Evolutionary conservation across 1,140 invertebrate genomes (phyloP).

Genomic region (Drosophila seguyi): DNA sequence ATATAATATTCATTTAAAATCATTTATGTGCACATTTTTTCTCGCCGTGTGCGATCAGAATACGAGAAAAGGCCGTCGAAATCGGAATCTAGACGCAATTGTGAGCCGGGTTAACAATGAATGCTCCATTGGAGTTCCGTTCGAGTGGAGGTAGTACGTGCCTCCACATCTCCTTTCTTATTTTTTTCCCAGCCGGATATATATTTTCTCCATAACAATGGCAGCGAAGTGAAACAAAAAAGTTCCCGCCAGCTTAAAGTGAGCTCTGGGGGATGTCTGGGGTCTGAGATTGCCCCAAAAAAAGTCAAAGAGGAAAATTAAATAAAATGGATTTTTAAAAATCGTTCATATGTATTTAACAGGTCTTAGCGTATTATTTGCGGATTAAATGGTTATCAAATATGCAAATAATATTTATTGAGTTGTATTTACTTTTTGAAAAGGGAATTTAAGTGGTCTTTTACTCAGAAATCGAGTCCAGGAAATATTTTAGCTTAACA

Average conservation of each 20-base stretch:
- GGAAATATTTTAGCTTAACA: background rate
- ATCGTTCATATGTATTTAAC: background rate
- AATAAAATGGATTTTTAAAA: background rate
- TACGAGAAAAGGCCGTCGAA: slow-evolving; percentile 7
- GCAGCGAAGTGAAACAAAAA: slow-evolving; percentile 53
- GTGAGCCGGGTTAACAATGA: slow-evolving; percentile 25
- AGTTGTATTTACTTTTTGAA: background rate
- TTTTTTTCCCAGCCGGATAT: slow-evolving; percentile 2
- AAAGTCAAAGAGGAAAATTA: background rate
- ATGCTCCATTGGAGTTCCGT: slow-evolving; percentile 34
- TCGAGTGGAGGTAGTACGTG: slow-evolving; percentile 24
- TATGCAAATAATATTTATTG: slow-evolving; percentile 1
- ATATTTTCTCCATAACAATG: slow-evolving; percentile 19
- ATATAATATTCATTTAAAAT: too few relatives aligned
- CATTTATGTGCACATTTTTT: background rate
- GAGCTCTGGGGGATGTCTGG: background rate
- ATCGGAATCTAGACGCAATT: slow-evolving; percentile 21
- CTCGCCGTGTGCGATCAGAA: background rate
- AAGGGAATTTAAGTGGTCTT: background rate
- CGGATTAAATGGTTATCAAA: background rate
- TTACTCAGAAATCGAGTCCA: background rate
- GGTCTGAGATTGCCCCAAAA: background rate
- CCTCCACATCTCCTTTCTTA: background rate
- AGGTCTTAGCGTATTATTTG: background rate
- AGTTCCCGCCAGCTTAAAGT: slow-evolving; percentile 19